Conservation (phyloP, 2,113 vertebrate species). For the Talpa occidentalis region DNA sequence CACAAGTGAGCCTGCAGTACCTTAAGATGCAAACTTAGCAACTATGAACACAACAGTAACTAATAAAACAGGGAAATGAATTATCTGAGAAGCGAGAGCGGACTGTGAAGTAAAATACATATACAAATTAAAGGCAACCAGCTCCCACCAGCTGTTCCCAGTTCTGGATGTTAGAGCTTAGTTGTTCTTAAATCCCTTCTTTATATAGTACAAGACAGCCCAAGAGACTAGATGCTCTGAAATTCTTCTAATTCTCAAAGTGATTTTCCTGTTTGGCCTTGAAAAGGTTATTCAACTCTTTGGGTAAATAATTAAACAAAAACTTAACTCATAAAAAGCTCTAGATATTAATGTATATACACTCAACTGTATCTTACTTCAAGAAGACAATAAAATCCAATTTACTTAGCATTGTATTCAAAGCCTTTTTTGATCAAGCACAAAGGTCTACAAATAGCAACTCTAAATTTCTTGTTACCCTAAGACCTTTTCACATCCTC, state of each 20-base stretch:
- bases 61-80: not conserved
- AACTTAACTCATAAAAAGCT: not conserved
- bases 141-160: constrained; percentile 35
- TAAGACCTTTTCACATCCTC: not conserved
- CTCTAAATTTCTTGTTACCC: not conserved
- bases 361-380: not conserved
- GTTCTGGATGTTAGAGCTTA: not conserved
- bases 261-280: constrained; percentile 31
- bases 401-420: not conserved
- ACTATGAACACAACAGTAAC: not conserved
- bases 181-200: constrained; percentile 48
- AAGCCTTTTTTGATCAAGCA: not conserved
- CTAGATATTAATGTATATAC: not conserved
- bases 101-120: not conserved
- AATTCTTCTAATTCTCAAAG: constrained; percentile 61
- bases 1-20: not conserved
- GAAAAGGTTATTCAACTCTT: constrained; percentile 50
- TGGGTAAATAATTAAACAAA: constrained; percentile 63
- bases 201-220: constrained; percentile 52
- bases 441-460: not conserved
- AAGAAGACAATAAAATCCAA: constrained; percentile 34
- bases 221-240: constrained; percentile 32
- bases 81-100: not conserved
- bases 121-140: not conserved
- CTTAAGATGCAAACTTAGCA: not conserved